A percentile compares a stretch with the other conserved stretches of the same genome.
Evolutionary conservation across 1,140 invertebrate genomes (phyloP).

Genomic region (Drosophila tropicalis): DNA sequence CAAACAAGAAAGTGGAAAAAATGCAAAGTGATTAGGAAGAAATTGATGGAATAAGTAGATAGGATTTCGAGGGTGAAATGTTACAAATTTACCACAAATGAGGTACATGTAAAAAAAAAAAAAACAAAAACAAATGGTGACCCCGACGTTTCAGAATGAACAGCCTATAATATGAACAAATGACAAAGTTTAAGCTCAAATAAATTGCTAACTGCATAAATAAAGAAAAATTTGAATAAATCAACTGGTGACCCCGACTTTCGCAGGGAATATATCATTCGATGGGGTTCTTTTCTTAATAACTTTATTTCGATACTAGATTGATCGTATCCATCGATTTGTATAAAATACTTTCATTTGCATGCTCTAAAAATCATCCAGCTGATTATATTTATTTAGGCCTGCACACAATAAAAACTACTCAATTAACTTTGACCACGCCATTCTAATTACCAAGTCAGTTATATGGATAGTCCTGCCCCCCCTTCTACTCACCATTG

Average conservation of each 20-base stretch:
- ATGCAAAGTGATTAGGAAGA: conserved; percentile 11
- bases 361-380: conserved; percentile 47
- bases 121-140: neutral
- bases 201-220: neutral
- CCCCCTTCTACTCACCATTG: too few species aligned
- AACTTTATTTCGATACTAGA: too few species aligned
- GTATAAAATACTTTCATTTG: conserved; percentile 34
- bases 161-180: too few species aligned
- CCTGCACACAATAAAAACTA: conserved; percentile 40
- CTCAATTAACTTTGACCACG: conserved; percentile 58
- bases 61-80: neutral
- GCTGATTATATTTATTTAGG: conserved; percentile 55
- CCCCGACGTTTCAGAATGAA: neutral
- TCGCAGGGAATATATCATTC: too few species aligned
- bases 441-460: conserved; percentile 56
- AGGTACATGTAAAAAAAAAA: neutral
- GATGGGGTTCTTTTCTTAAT: too few species aligned
- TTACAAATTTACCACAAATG: too few species aligned
- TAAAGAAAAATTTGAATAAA: neutral
- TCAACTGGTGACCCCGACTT: neutral
- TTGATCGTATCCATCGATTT: too few species aligned
- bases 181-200: too few species aligned
- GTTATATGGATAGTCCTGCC: conserved; percentile 18
- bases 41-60: conserved; percentile 3
- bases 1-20: conserved; percentile 14